These are phyloP conservation scores for Prunella himalayana DNA, from an alignment of 2,113 vertebrate species.

Conservation along the genomic window DNA sequence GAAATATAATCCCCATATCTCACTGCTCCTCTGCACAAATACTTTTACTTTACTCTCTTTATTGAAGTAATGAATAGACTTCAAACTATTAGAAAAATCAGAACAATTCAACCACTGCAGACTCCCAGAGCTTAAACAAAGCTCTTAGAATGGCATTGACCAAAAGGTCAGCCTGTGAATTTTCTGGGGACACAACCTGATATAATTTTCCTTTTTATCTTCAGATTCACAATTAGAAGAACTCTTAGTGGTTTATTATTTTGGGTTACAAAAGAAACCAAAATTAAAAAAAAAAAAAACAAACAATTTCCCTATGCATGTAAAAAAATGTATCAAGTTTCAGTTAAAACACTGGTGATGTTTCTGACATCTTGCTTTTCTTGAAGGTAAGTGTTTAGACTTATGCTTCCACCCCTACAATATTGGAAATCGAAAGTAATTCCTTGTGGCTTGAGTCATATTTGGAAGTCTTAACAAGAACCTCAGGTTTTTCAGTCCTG, in stretches of 20 bases:
- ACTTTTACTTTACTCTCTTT: background rate
- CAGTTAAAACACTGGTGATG: background rate
- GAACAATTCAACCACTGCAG: background rate
- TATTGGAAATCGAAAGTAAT: background rate
- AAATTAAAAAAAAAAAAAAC: background rate
- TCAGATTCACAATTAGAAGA: background rate
- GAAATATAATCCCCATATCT: background rate
- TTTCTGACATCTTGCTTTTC: background rate
- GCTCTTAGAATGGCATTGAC: background rate
- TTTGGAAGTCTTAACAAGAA: background rate
- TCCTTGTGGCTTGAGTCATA: background rate
- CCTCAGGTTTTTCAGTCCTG: background rate
- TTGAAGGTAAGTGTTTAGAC: background rate
- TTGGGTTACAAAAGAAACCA: background rate
- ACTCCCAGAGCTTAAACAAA: background rate
- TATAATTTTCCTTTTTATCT: background rate
- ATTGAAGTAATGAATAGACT: background rate
- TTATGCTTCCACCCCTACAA: background rate
- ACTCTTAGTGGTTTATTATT: background rate
- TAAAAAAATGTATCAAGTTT: background rate
- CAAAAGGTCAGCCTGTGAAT: background rate
- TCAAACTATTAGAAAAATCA: background rate
- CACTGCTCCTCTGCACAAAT: background rate
- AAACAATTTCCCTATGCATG: background rate
- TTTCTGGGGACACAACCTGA: background rate